Percentiles rank a stretch among this genome's conserved stretches.
phyloP scores from a whole-genome alignment of 1,140 invertebrate species.

The Goniozus legneri region DNA sequence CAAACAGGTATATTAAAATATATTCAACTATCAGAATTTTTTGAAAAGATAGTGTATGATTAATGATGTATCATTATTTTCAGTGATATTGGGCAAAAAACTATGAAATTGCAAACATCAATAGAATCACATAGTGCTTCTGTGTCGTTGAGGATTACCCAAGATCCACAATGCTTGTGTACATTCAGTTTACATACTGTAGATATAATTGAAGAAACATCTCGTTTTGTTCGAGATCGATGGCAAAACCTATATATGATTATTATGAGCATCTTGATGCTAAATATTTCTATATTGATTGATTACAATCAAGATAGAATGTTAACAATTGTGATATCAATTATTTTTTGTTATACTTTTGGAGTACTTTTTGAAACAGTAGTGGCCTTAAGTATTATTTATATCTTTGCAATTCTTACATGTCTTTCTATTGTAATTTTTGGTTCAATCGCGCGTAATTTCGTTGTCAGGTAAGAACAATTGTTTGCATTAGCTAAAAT shows the following conservation, averaged over 20 bases:
- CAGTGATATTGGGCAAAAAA: constrained; percentile 50
- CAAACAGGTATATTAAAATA: constrained; percentile 55
- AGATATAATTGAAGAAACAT: constrained; percentile 37
- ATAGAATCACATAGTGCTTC: constrained; percentile 40
- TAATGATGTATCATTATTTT: constrained; percentile 25
- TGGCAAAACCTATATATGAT: constrained; percentile 43
- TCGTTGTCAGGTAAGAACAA: constrained; percentile 54
- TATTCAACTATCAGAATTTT: background rate
- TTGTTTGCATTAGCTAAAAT: background rate
- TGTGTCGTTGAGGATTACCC: constrained; percentile 53
- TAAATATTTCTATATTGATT: constrained; percentile 38
- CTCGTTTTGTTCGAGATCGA: constrained; percentile 40
- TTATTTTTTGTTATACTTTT: constrained; percentile 23
- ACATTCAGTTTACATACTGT: constrained; percentile 41
- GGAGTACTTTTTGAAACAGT: constrained; percentile 35
- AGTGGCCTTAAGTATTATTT: constrained; percentile 52
- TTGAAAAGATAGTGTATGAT: background rate
- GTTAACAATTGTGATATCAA: constrained; percentile 28
- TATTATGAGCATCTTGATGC: constrained; percentile 37
- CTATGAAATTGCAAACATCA: constrained; percentile 53
- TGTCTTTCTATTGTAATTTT: constrained; percentile 56
- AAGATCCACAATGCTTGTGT: constrained; percentile 62
- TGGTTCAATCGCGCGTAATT: constrained; percentile 58
- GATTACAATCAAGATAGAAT: constrained; percentile 21
- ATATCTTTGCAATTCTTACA: constrained; percentile 47